Percentiles rank a stretch among this genome's conserved stretches.
phyloP scores from a whole-genome alignment of 2,888 invertebrate species.

The Tachina fera region DNA sequence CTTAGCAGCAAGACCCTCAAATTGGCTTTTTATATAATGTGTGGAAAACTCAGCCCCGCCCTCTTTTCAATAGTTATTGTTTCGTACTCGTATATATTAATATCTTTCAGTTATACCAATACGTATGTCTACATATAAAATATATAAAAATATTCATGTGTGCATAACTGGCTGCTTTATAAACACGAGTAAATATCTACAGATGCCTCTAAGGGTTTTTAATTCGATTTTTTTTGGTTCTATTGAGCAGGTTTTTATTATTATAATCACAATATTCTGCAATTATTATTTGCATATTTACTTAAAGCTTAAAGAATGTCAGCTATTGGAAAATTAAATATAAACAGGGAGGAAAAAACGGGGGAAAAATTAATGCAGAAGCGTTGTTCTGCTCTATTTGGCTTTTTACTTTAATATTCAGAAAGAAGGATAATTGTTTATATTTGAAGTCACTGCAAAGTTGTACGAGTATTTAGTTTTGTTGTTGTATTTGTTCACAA shows the following conservation, averaged over 20 bases:
- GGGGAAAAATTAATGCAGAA: slow-evolving; percentile 3
- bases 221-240: slow-evolving; percentile 14
- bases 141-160: background rate
- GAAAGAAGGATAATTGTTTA: no score
- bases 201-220: slow-evolving; percentile 48
- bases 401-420: background rate
- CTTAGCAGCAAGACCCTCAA: no score
- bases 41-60: no score
- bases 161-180: slow-evolving; percentile 7
- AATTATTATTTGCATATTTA: slow-evolving; percentile 51
- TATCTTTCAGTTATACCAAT: background rate
- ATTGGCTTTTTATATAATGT: no score
- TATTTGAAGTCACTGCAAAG: no score
- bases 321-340: slow-evolving; percentile 8
- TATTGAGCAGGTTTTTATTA: slow-evolving; percentile 11
- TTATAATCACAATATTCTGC: slow-evolving; percentile 27
- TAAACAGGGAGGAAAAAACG: background rate
- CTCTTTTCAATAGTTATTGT: no score
- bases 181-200: background rate
- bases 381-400: background rate
- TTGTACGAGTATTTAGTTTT: no score
- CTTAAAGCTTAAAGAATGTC: slow-evolving; percentile 37
- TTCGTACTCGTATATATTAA: no score
- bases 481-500: no score
- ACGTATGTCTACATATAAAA: no score